Evolutionary conservation across 2,113 vertebrate genomes (phyloP), one percentile per base, ranked within the genome.

Genomic region (Dolichallabes microphthalmus): DNA sequence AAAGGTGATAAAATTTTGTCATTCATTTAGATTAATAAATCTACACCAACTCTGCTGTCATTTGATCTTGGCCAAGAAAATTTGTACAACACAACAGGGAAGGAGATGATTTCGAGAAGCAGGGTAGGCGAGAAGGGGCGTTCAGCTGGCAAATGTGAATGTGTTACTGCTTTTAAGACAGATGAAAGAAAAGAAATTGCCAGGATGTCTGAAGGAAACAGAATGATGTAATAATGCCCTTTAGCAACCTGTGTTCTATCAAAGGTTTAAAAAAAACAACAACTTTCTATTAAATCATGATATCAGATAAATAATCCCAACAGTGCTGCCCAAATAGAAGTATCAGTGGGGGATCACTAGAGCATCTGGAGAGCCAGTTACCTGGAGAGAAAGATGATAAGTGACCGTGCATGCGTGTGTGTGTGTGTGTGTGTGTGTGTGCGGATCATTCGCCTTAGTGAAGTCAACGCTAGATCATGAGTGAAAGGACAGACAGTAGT

Each of bases 291-390:
- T 90, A 91, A 90, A 88, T 79, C 69, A 87, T 87, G 88, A 92
- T 88, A 90, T 83, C 86, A 91, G 88, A 92, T 92, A 86, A 92
- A 92, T 91, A 92, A 89, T 92, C 90, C 89, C 88, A 87, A 81
- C 80, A 81, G 64, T 85, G 90, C 74, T 63, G 90, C 88, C 89
- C 91, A 91, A 93, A 94, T 87, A 90, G 88, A 92, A 87, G 86
- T 82, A 45, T 88, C 88, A 85, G 86, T 86, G 81, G 85, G 87
- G 77, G 88, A 90, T 89, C 64, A 39, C 69, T 80, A 84, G 60
- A 81, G 64, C 60, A 45, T n/a, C 68, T 85, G 78, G 64, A 80
- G 58, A 66, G 82, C 30, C 25, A 63, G 82, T 79, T 75, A 80
- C 73, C 85, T 87, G 88, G 78, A 90, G 87, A 90, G 39, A 45